phyloP scores from a whole-genome alignment of 2,113 vertebrate genomes.

The Rhagologus leucostigma region DNA sequence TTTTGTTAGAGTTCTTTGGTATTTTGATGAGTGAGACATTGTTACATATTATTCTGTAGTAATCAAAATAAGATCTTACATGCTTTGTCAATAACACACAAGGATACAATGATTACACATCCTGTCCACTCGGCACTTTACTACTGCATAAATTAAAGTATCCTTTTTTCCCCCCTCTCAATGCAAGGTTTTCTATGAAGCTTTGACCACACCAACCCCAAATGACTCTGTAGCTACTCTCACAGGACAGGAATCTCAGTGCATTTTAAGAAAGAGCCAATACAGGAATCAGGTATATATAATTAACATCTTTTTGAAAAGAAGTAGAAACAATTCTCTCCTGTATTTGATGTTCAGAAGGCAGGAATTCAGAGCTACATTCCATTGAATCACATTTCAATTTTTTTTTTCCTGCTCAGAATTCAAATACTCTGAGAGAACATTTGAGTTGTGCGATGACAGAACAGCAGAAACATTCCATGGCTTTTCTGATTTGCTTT shows the following conservation, averaged over 20 bases:
- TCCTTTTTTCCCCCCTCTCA: rapidly evolving
- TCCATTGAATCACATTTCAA: neutral
- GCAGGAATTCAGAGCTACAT: neutral
- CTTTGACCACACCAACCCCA: neutral
- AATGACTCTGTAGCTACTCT: neutral
- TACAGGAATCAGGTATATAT: neutral
- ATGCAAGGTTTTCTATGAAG: neutral
- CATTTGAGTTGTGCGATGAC: neutral
- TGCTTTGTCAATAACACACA: neutral
- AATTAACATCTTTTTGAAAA: neutral
- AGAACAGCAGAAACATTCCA: neutral
- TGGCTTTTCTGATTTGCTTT: neutral
- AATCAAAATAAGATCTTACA: neutral
- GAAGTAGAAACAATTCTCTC: neutral
- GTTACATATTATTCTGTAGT: neutral
- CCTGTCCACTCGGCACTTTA: neutral
- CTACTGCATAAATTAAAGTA: neutral
- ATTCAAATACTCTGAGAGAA: neutral
- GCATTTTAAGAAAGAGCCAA: neutral
- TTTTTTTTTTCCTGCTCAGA: neutral
- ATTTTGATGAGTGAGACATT: neutral
- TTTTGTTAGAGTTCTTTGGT: neutral
- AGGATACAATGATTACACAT: neutral
- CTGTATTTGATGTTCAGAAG: neutral
- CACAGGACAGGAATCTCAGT: neutral